Conservation (phyloP, 2,113 vertebrate species). For the Coryphaenoides rupestris region DNA sequence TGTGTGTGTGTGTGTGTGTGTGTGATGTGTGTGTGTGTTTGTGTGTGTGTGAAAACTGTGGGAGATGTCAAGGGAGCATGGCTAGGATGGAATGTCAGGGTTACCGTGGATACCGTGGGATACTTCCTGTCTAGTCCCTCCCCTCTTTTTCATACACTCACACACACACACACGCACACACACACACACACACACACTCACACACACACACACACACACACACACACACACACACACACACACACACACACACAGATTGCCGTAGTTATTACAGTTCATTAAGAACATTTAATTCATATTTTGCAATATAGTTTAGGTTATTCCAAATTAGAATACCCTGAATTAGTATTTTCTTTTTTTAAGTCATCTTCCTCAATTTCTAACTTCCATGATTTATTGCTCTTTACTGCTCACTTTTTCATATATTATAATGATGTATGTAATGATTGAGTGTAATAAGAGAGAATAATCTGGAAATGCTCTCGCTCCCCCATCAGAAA, state of each 20-base stretch:
- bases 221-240: not conserved
- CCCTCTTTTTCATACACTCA: not conserved
- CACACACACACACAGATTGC: not conserved
- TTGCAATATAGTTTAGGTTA: too few relatives aligned
- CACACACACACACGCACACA: not conserved
- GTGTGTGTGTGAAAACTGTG: constrained; percentile 49
- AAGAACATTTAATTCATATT: too few relatives aligned
- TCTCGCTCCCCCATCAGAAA: too few relatives aligned
- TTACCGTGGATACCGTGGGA: constrained; percentile 77
- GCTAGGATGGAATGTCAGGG: constrained; percentile 71
- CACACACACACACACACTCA: not conserved
- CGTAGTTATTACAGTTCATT: too few relatives aligned
- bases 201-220: not conserved
- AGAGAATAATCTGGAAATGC: too few relatives aligned
- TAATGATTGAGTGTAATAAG: too few relatives aligned
- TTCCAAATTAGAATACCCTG: too few relatives aligned
- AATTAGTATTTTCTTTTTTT: too few relatives aligned
- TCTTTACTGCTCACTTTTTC: too few relatives aligned
- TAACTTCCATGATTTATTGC: too few relatives aligned
- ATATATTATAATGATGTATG: too few relatives aligned
- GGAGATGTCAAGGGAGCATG: constrained; percentile 69
- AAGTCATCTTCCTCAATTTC: too few relatives aligned
- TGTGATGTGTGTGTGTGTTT: constrained; percentile 8
- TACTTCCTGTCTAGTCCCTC: constrained; percentile 65
- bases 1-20: constrained; percentile 5